Conservation (phyloP, 2,797 vertebrate genomes). For the Australoheros facetus region DNA sequence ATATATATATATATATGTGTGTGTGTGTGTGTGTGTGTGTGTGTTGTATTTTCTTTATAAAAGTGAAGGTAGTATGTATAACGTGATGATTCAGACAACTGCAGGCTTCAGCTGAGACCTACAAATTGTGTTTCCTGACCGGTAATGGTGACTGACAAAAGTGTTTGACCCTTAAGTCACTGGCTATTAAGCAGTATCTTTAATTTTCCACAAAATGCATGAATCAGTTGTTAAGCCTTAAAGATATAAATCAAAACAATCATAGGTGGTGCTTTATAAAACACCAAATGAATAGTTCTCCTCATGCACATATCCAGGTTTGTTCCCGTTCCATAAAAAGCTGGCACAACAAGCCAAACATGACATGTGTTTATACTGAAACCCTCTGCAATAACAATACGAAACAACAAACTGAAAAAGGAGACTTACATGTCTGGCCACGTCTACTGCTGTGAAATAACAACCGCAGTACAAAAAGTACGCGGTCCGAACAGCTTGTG, state of each 20-base stretch:
- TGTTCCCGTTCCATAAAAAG: background rate
- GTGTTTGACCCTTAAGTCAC: background rate
- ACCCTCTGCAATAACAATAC: background rate
- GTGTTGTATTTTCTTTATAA: background rate
- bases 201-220: background rate
- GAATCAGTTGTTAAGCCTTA: background rate
- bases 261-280: background rate
- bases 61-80: background rate
- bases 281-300: background rate
- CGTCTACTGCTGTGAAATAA: background rate
- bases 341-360: background rate
- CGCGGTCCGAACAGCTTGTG: constrained; percentile 11
- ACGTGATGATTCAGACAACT: background rate
- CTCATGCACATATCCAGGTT: background rate
- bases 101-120: background rate
- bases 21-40: background rate
- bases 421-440: background rate
- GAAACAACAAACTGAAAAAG: background rate
- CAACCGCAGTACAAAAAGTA: constrained; percentile 4
- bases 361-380: background rate
- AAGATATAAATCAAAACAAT: background rate
- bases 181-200: no score
- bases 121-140: background rate
- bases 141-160: background rate
- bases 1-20: background rate